phyloP scores from a whole-genome alignment of 2,797 vertebrate species.

The Acanthurus lineatus region DNA sequence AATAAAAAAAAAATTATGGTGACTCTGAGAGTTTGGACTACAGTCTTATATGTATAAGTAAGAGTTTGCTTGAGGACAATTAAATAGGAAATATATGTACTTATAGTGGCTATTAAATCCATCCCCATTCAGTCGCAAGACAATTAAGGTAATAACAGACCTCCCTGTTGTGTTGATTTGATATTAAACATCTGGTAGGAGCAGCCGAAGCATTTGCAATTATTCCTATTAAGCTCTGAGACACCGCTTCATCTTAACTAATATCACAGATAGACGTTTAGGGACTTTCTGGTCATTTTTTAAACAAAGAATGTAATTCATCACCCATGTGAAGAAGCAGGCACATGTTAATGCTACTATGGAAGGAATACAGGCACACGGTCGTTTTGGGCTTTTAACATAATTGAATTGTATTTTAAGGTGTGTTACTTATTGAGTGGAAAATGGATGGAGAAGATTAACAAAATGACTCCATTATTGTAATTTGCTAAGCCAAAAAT shows the following conservation, averaged over 20 bases:
- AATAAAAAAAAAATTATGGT: neutral
- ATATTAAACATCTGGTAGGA: slow-evolving; percentile 1
- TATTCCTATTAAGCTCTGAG: slow-evolving; percentile 29
- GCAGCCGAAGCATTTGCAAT: slow-evolving; percentile 28
- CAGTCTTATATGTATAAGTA: neutral
- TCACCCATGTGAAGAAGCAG: neutral
- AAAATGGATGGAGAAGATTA: slow-evolving; percentile 62
- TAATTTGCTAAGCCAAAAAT: slow-evolving; percentile 44
- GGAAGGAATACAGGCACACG: neutral
- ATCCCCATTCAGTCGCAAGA: slow-evolving; percentile 3
- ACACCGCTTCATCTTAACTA: slow-evolving; percentile 19
- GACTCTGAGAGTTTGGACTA: neutral
- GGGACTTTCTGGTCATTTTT: slow-evolving; percentile 25
- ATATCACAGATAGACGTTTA: slow-evolving; percentile 30
- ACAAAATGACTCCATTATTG: slow-evolving; percentile 43
- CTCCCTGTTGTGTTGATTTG: slow-evolving; percentile 21
- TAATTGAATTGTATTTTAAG: slow-evolving; percentile 65
- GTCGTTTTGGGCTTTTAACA: slow-evolving; percentile 52
- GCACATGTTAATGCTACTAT: neutral
- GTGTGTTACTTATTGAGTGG: slow-evolving; percentile 45
- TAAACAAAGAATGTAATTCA: slow-evolving; percentile 31
- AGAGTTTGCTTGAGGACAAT: neutral
- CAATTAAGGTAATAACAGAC: slow-evolving; percentile 33
- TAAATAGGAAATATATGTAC: neutral
- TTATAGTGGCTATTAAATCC: neutral